Evolutionary conservation across 2,797 vertebrate species (phyloP), one percentile per base, ranked within the genome.

Genomic region (Sebastes kiyomatsui): DNA sequence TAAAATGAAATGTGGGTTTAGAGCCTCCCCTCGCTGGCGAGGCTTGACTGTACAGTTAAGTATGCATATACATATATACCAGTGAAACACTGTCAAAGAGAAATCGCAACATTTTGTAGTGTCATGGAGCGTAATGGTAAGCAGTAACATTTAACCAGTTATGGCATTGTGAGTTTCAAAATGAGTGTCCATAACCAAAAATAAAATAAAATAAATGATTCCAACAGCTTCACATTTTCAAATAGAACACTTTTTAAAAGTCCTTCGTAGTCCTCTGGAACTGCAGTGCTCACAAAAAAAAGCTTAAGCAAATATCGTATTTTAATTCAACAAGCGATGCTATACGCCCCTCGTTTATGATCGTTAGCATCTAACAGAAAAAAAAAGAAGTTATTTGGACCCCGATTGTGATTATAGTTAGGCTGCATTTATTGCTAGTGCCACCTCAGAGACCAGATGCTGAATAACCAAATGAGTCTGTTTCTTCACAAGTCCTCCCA

Each of bases 31-130:
- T 92, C 88, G 94, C 95, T 93, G 94, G 96, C 87, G 92, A 97
- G 95, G 94, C 93, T 93, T 83, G 94, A 96, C 96, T 93, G 92
- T 92, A 94, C 93, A 95, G 86, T 90, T 91, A 88, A 90, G 87
- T 87, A 93, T 92, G 89, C 90, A 92, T 91, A 84, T 92, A 94
- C 91, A 94, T 86, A 88, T 85, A 96, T 96, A 94, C 95, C 96
- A 96, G 95, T 96, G 96, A 96, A 94, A 96, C 95, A 95, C 94
- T 94, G 93, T 96, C 95, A 95, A 84, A 92, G 87, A 93, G 65
- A 92, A 95, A 96, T 94, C 93, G 95, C 95, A 96, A 97, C 96
- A 96, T 96, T 83, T 87, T 89, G 95, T 97, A 97, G 97, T 97
- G 96, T 97, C 95, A 96, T 94, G 91, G 79, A 94, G 90, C 87